Percentiles rank a stretch among this genome's conserved stretches.
phyloP scores from a whole-genome alignment of 2,797 vertebrate genomes.

The Bradypodion ventrale region DNA sequence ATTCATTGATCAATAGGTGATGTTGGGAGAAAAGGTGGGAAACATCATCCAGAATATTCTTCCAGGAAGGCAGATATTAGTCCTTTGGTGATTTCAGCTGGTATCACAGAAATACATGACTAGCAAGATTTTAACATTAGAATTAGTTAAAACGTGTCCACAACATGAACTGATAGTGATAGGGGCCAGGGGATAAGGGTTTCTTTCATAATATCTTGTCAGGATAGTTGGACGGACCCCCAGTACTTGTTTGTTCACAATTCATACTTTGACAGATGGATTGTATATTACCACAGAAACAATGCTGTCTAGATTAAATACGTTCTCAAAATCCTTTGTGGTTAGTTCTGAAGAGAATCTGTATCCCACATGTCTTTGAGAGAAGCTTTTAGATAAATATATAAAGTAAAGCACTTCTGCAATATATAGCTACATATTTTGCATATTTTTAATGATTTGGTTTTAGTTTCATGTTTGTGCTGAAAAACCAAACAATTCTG shows the following conservation, averaged over 20 bases:
- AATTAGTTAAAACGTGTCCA: background rate
- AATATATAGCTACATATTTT: background rate
- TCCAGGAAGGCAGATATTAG: background rate
- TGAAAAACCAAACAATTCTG: conserved; percentile 23
- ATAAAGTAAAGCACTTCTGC: background rate
- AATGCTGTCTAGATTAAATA: background rate
- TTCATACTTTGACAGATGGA: background rate
- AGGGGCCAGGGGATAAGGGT: background rate
- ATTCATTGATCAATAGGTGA: background rate
- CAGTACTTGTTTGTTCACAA: background rate
- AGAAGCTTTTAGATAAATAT: background rate
- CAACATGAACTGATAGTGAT: background rate
- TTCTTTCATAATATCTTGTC: background rate
- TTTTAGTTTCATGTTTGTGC: conserved; percentile 5
- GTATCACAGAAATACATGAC: background rate
- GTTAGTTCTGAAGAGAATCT: background rate
- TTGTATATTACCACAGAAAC: background rate
- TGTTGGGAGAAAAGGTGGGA: background rate
- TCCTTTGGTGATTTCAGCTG: background rate
- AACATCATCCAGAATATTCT: background rate
- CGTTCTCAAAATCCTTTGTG: background rate
- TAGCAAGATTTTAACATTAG: background rate
- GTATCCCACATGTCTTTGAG: background rate
- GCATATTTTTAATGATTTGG: background rate
- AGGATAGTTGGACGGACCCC: background rate